These are phyloP conservation scores for Latheticus oryzae DNA, from an alignment of 2,888 invertebrate species.

Conservation along the genomic window DNA sequence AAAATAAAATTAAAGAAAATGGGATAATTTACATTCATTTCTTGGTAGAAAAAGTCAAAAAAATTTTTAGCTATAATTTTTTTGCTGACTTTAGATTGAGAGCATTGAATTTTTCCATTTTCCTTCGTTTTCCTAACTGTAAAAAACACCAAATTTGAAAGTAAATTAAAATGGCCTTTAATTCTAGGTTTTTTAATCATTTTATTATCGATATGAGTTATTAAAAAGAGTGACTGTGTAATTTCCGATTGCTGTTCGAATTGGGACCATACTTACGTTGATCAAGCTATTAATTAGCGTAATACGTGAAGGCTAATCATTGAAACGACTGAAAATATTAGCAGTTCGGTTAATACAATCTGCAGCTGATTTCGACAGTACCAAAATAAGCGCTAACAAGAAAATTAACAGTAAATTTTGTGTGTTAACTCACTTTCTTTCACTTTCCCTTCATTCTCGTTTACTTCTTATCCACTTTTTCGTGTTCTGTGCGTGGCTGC, in stretches of 20 bases:
- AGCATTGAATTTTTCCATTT: too few relatives aligned
- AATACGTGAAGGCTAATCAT: slow-evolving; percentile 1
- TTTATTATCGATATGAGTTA: slow-evolving; percentile 24
- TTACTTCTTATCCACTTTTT: neutral
- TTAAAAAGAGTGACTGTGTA: slow-evolving; percentile 29
- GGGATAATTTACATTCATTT: too few relatives aligned
- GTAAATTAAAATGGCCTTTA: slow-evolving; percentile 20
- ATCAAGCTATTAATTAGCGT: slow-evolving; percentile 1
- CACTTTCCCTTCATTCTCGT: slow-evolving; percentile 27
- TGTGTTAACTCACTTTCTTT: slow-evolving; percentile 18
- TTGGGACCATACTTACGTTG: slow-evolving; percentile 1
- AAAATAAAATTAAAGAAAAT: too few relatives aligned
- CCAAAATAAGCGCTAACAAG: slow-evolving; percentile 5
- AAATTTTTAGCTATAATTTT: too few relatives aligned
- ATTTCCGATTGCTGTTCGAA: slow-evolving; percentile 4
- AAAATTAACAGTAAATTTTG: slow-evolving; percentile 3
- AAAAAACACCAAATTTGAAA: too few relatives aligned
- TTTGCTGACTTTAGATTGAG: too few relatives aligned
- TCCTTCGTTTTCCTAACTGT: too few relatives aligned
- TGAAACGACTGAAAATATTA: neutral
- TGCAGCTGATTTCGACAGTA: neutral
- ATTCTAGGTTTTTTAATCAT: slow-evolving; percentile 24
- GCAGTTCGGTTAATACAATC: neutral
- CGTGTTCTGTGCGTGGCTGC: slow-evolving; percentile 6
- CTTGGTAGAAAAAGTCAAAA: too few relatives aligned